Percentiles rank a stretch among this genome's conserved stretches.
These are phyloP conservation scores for Cyprichromis sp. DNA, from an alignment of 2,113 vertebrate genomes.

Conservation along the genomic window DNA sequence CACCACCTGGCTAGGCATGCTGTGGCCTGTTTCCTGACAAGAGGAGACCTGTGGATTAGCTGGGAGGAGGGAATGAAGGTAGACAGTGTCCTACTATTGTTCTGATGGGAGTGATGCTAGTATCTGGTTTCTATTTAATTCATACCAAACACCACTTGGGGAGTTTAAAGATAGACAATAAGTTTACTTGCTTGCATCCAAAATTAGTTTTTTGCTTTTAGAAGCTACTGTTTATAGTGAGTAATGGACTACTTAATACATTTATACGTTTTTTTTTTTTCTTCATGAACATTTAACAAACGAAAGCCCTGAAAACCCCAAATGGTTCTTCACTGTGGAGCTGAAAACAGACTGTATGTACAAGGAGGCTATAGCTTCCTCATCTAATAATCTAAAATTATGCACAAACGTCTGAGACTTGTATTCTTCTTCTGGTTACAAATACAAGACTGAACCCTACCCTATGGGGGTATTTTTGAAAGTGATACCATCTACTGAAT, in stretches of 20 bases:
- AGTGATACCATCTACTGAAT: neutral
- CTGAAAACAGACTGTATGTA: neutral
- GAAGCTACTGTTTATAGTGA: neutral
- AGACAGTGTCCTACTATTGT: neutral
- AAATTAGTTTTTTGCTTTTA: neutral
- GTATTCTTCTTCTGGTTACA: neutral
- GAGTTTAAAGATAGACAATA: neutral
- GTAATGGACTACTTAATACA: neutral
- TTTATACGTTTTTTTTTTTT: neutral
- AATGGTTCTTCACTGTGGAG: neutral
- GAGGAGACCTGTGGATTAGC: conserved; percentile 96
- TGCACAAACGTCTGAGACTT: neutral
- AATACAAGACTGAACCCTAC: neutral
- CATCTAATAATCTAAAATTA: neutral
- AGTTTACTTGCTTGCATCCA: neutral
- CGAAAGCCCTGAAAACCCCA: neutral
- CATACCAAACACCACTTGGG: neutral
- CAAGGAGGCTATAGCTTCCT: neutral
- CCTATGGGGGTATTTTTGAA: neutral
- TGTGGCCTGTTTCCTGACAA: conserved; percentile 92
- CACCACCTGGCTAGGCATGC: conserved; percentile 96
- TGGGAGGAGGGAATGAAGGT: conserved; percentile 99
- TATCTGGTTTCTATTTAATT: neutral
- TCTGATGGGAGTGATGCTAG: neutral
- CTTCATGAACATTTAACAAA: neutral